Evolutionary conservation across 2,888 invertebrate species (phyloP).

Genomic region (Apotomis capreana): DNA sequence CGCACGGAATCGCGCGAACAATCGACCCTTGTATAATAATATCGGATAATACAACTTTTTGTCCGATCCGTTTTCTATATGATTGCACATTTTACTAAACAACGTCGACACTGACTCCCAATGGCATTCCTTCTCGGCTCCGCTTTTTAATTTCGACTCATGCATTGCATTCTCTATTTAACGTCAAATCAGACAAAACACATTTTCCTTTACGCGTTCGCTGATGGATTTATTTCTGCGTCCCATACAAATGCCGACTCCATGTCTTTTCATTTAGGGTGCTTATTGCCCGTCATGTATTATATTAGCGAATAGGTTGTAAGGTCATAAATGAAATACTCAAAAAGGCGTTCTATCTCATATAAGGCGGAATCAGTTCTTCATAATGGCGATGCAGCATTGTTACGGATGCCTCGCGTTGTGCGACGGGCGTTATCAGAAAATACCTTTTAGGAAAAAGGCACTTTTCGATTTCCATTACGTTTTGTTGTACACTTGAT

Average conservation of each 20-base stretch:
- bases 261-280: slow-evolving; percentile 47
- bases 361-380: slow-evolving; percentile 69
- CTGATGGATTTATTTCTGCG: slow-evolving; percentile 34
- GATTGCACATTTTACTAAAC: slow-evolving; percentile 78
- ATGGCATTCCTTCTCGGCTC: slow-evolving; percentile 58
- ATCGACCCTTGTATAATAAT: slow-evolving; percentile 65
- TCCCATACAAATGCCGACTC: slow-evolving; percentile 43
- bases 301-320: slow-evolving; percentile 48
- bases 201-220: slow-evolving; percentile 43
- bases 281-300: slow-evolving; percentile 48
- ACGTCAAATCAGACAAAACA: slow-evolving; percentile 39
- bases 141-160: slow-evolving; percentile 50
- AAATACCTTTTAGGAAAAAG: slow-evolving; percentile 71
- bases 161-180: slow-evolving; percentile 45
- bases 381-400: slow-evolving; percentile 71
- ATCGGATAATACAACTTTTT: slow-evolving; percentile 70
- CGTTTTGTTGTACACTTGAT: slow-evolving; percentile 50
- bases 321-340: slow-evolving; percentile 57
- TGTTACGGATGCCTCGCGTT: slow-evolving; percentile 61
- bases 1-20: slow-evolving; percentile 66
- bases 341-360: slow-evolving; percentile 64
- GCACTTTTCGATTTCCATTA: slow-evolving; percentile 52
- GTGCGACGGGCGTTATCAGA: slow-evolving; percentile 59
- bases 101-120: slow-evolving; percentile 57
- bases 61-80: slow-evolving; percentile 69